These are phyloP conservation scores for Stegodyphus mimosarum DNA, from an alignment of 1,140 invertebrate genomes.

Conservation along the genomic window DNA sequence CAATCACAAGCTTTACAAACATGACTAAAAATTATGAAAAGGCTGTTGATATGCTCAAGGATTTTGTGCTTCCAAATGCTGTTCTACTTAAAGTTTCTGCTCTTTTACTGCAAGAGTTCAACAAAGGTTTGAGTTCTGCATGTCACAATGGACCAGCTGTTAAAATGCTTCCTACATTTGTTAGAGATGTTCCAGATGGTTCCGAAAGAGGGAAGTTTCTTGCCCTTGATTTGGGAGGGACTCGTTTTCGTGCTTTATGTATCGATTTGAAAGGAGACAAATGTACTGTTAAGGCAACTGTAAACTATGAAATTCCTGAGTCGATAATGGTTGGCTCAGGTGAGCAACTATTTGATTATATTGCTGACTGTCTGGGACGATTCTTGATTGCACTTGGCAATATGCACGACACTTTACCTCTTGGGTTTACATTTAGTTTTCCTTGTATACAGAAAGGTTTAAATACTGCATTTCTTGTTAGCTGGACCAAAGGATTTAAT, in stretches of 20 bases:
- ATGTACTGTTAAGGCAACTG: constrained; percentile 81
- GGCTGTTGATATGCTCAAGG: neutral
- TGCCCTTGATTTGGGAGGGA: constrained; percentile 96
- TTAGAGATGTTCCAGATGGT: constrained; percentile 94
- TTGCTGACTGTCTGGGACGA: constrained; percentile 92
- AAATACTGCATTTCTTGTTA: constrained; percentile 85
- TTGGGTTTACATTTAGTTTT: constrained; percentile 99
- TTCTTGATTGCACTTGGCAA: constrained; percentile 74
- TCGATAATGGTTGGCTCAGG: constrained; percentile 92
- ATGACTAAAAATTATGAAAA: neutral
- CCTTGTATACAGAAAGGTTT: constrained; percentile 90
- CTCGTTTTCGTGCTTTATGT: constrained; percentile 95
- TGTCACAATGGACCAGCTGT: constrained; percentile 81
- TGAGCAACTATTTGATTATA: constrained; percentile 93
- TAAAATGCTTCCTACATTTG: constrained; percentile 96
- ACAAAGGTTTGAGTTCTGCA: constrained; percentile 80
- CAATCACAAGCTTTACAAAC: neutral
- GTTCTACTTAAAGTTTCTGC: constrained; percentile 78
- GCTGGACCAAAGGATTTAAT: constrained; percentile 96
- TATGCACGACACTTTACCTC: constrained; percentile 77
- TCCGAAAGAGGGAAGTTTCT: constrained; percentile 93
- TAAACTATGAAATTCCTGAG: constrained; percentile 94
- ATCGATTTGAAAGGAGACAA: constrained; percentile 80
- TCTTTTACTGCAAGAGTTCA: constrained; percentile 79
- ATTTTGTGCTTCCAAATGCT: constrained; percentile 23